Evolutionary conservation across 2,888 invertebrate genomes (phyloP).

Genomic region (Myathropa florea): DNA sequence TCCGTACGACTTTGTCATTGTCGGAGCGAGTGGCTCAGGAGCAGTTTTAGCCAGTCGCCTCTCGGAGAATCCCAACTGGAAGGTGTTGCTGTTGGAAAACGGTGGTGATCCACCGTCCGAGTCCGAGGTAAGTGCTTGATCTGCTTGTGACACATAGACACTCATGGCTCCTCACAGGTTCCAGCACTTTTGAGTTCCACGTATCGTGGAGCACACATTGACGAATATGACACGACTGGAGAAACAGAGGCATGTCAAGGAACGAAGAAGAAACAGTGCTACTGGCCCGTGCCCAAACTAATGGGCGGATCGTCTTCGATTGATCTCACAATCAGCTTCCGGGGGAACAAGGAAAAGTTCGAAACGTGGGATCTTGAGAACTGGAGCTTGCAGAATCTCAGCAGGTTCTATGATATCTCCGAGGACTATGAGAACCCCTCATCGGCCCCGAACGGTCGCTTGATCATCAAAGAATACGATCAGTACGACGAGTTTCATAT

Average conservation of each 20-base stretch:
- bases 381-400: slow-evolving; percentile 88
- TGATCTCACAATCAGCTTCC: slow-evolving; percentile 85
- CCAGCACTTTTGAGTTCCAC: slow-evolving; percentile 73
- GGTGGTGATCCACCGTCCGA: slow-evolving; percentile 81
- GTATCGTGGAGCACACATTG: slow-evolving; percentile 74
- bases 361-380: slow-evolving; percentile 86
- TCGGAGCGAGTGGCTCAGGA: slow-evolving; percentile 82
- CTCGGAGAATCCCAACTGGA: slow-evolving; percentile 80
- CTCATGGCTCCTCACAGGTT: slow-evolving; percentile 67
- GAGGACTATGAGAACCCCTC: slow-evolving; percentile 74
- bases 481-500: slow-evolving; percentile 71
- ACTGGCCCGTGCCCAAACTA: slow-evolving; percentile 83
- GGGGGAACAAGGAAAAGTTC: slow-evolving; percentile 85
- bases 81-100: slow-evolving; percentile 81
- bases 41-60: slow-evolving; percentile 81
- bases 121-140: slow-evolving; percentile 75
- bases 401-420: slow-evolving; percentile 91
- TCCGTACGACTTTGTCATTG: slow-evolving; percentile 80
- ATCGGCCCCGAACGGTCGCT: slow-evolving; percentile 76
- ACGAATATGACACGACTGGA: slow-evolving; percentile 77
- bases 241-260: slow-evolving; percentile 77
- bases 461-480: slow-evolving; percentile 80
- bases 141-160: slow-evolving; percentile 74
- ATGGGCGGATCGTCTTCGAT: slow-evolving; percentile 85
- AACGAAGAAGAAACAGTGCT: slow-evolving; percentile 77